Conservation (phyloP, 1,140 invertebrate species). For the Bicyclus anynana region DNA sequence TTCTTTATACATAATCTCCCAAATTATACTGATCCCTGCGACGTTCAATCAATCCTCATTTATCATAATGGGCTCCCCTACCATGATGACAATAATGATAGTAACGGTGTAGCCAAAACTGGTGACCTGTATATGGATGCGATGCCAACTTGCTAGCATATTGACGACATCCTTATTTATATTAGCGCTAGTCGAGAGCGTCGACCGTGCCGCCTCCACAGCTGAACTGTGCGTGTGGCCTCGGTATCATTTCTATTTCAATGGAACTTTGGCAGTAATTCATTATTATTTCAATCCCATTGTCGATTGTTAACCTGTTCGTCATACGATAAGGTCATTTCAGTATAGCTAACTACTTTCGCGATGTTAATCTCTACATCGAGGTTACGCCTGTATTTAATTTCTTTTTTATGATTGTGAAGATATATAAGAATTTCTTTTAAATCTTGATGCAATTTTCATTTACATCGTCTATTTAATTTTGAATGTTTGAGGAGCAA, state of each 20-base stretch:
- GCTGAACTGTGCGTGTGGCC: constrained; percentile 65
- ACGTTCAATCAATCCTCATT: no score
- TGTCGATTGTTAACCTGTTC: neutral
- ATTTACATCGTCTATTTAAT: no score
- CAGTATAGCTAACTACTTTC: neutral
- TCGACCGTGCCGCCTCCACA: constrained; percentile 62
- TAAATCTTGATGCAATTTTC: no score
- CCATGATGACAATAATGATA: constrained; percentile 16
- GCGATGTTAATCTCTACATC: neutral
- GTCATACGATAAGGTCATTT: neutral
- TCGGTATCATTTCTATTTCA: constrained; percentile 59
- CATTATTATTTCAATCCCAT: neutral
- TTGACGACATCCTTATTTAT: constrained; percentile 77
- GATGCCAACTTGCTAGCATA: constrained; percentile 71
- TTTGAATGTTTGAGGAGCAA: no score
- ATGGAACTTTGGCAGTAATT: constrained; percentile 31
- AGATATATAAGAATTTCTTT: no score
- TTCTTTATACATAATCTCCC: no score
- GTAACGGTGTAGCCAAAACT: constrained; percentile 35
- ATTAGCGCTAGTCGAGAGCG: constrained; percentile 65
- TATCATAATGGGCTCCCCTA: no score
- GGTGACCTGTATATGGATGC: constrained; percentile 55
- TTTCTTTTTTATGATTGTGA: neutral
- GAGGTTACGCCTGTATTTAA: neutral
- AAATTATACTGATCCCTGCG: no score